These are phyloP conservation scores for Plagiodera versicolora DNA, from an alignment of 2,888 invertebrate genomes.

Conservation along the genomic window DNA sequence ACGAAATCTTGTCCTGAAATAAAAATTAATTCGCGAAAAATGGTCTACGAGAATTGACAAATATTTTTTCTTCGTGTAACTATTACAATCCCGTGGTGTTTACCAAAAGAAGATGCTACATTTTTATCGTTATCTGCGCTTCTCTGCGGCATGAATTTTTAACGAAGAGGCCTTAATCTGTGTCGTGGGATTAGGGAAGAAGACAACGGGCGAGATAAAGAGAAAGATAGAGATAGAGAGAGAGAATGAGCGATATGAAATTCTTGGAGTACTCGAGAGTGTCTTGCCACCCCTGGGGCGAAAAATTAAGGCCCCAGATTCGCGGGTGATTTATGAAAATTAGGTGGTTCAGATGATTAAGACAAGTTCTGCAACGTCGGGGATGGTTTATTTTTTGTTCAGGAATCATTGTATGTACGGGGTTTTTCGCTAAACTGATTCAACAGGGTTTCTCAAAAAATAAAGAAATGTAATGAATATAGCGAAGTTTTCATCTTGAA, in stretches of 20 bases:
- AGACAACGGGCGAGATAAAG: background rate
- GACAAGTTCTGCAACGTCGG: slow-evolving; percentile 21
- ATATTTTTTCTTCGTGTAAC: slow-evolving; percentile 29
- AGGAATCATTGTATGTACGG: background rate
- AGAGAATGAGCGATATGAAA: slow-evolving; percentile 17
- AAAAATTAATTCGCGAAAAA: too few species aligned
- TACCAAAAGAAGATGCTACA: slow-evolving; percentile 52
- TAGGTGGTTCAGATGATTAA: slow-evolving; percentile 30
- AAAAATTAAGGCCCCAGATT: slow-evolving; percentile 50
- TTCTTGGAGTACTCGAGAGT: slow-evolving; percentile 27
- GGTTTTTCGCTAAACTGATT: too few species aligned
- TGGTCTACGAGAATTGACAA: background rate
- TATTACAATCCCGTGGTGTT: slow-evolving; percentile 54
- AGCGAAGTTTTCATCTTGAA: too few species aligned
- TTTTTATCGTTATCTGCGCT: slow-evolving; percentile 62
- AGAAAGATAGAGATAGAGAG: slow-evolving; percentile 1
- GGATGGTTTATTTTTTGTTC: background rate
- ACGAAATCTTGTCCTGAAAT: too few species aligned
- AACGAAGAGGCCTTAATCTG: slow-evolving; percentile 62
- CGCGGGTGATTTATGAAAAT: slow-evolving; percentile 52
- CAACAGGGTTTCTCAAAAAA: too few species aligned
- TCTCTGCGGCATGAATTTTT: slow-evolving; percentile 62
- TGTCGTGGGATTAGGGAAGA: slow-evolving; percentile 55
- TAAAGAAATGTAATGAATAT: too few species aligned
- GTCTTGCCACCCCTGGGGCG: slow-evolving; percentile 38